phyloP scores from a whole-genome alignment of 2,888 invertebrate species.

The Tinea semifulvella region DNA sequence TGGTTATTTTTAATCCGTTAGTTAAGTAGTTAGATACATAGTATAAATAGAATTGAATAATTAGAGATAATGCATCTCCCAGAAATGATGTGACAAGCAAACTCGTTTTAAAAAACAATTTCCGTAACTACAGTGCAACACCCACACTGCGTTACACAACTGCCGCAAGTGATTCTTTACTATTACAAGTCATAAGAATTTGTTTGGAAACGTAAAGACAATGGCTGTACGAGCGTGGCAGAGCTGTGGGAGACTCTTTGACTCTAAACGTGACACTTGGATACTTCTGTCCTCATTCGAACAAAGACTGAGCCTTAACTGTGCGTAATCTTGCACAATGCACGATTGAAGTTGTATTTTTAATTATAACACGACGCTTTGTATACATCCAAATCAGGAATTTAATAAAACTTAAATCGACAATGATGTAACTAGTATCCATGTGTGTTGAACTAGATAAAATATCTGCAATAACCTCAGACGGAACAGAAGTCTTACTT shows the following conservation, averaged over 20 bases:
- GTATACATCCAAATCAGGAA: conserved; percentile 1
- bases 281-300: conserved; percentile 1
- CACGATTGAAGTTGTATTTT: conserved; percentile 2
- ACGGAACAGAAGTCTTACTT: too few species aligned
- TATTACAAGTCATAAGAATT: conserved; percentile 3
- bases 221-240: conserved; percentile 3
- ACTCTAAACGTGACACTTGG: conserved; percentile 3
- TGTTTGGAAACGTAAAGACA: conserved; percentile 6
- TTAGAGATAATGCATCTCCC: neutral
- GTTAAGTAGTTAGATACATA: neutral
- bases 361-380: neutral
- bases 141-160: conserved; percentile 24
- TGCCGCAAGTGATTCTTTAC: conserved; percentile 10
- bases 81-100: neutral
- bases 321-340: conserved; percentile 6
- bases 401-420: neutral
- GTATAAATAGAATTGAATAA: neutral
- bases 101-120: conserved; percentile 33
- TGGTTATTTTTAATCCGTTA: neutral
- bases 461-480: too few species aligned
- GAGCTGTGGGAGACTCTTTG: conserved; percentile 1
- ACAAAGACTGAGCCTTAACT: conserved; percentile 6
- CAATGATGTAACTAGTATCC: neutral
- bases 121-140: conserved; percentile 39
- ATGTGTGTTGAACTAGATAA: too few species aligned